These are phyloP conservation scores for Plotosus lineatus DNA, from an alignment of 2,113 vertebrate genomes.

Conservation along the genomic window DNA sequence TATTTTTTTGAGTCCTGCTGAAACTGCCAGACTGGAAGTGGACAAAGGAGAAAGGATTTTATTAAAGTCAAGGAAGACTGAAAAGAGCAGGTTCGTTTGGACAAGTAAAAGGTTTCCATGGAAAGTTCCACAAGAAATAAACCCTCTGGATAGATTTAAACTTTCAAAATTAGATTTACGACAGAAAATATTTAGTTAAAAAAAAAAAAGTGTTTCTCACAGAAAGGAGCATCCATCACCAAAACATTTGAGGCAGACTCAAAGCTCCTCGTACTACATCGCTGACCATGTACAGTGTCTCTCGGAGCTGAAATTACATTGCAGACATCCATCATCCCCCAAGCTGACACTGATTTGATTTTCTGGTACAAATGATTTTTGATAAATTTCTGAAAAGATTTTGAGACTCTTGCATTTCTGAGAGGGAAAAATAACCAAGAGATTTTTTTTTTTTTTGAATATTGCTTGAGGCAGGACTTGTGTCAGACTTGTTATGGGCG, in stretches of 20 bases:
- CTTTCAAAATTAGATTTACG: neutral
- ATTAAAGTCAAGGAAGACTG: no score
- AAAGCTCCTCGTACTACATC: neutral
- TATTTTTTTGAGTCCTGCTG: no score
- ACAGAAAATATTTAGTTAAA: neutral
- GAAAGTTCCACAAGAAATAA: neutral
- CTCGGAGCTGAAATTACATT: neutral
- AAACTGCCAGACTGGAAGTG: no score
- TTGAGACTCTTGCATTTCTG: neutral
- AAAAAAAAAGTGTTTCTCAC: neutral
- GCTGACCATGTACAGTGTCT: neutral
- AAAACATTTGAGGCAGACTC: neutral
- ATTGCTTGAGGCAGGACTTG: neutral
- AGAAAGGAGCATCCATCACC: conserved; percentile 1
- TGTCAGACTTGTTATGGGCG: no score
- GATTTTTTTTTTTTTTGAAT: neutral
- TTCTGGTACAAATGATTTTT: neutral
- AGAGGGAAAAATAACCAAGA: neutral
- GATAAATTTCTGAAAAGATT: neutral
- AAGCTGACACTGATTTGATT: neutral
- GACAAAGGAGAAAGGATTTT: neutral
- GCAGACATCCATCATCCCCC: neutral
- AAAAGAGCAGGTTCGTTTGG: neutral
- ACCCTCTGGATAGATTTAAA: neutral
- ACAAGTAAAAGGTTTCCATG: neutral